Conservation (phyloP, 2,797 vertebrate species). For the Graptemys geographica region DNA sequence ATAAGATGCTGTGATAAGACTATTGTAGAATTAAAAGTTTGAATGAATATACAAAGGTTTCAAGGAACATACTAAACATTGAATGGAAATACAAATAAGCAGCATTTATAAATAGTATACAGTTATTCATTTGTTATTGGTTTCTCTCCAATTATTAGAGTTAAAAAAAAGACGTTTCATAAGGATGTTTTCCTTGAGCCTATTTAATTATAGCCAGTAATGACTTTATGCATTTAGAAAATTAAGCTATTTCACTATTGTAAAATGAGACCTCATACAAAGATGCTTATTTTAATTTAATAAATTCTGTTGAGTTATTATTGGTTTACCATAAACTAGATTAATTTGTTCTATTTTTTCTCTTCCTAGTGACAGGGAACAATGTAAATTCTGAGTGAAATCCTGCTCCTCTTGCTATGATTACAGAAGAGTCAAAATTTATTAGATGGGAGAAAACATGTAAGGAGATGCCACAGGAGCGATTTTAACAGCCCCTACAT, state of each 20-base stretch:
- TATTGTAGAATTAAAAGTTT: slow-evolving; percentile 54
- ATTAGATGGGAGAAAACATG: background rate
- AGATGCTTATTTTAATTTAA: background rate
- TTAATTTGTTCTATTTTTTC: background rate
- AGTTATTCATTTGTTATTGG: slow-evolving; percentile 15
- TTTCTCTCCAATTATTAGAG: slow-evolving; percentile 19
- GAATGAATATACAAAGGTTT: slow-evolving; percentile 53
- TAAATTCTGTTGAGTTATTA: background rate
- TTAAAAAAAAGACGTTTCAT: background rate
- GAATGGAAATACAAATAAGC: slow-evolving; percentile 68
- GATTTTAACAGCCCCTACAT: background rate
- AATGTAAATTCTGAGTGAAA: background rate
- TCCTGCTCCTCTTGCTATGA: background rate
- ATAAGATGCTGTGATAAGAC: slow-evolving; percentile 59
- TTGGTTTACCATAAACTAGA: no score
- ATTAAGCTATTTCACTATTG: background rate
- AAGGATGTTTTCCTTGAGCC: slow-evolving; percentile 5
- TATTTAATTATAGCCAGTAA: background rate
- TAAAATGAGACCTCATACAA: background rate
- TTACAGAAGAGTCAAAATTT: background rate
- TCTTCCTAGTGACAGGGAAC: background rate
- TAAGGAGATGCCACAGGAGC: background rate
- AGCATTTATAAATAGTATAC: slow-evolving; percentile 56
- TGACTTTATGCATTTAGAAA: slow-evolving; percentile 10
- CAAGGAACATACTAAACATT: slow-evolving; percentile 60